phyloP scores from a whole-genome alignment of 2,888 invertebrate species.

The Synergus laeviventris region DNA sequence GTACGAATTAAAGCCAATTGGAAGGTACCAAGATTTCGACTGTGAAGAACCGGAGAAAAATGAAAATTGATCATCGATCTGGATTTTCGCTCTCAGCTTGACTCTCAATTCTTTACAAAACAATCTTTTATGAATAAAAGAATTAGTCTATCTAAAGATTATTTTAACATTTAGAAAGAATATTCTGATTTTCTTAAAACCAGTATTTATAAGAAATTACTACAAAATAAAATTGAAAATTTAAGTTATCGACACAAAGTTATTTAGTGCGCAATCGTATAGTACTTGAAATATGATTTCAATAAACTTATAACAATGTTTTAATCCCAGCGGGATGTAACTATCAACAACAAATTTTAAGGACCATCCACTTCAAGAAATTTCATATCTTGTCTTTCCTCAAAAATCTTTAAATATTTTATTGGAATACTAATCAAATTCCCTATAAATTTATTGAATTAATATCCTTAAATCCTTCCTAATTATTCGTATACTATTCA shows the following conservation, averaged over 20 bases:
- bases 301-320: conserved; percentile 34
- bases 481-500: conserved; percentile 40
- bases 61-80: conserved; percentile 2
- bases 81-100: conserved; percentile 38
- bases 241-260: conserved; percentile 4
- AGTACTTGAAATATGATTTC: conserved; percentile 31
- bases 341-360: conserved; percentile 33
- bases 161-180: conserved; percentile 9
- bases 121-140: background rate
- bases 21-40: conserved; percentile 69
- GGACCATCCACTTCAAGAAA: conserved; percentile 20
- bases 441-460: conserved; percentile 23
- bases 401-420: conserved; percentile 23
- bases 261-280: conserved; percentile 23
- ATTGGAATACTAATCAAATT: conserved; percentile 32
- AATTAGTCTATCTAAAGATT: conserved; percentile 13
- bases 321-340: conserved; percentile 30
- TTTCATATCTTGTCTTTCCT: background rate
- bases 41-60: conserved; percentile 41
- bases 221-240: background rate
- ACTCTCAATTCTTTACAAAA: conserved; percentile 2
- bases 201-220: background rate
- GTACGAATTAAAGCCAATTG: conserved; percentile 71
- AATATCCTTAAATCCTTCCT: conserved; percentile 19
- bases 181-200: background rate